Evolutionary conservation across 2,888 invertebrate genomes (phyloP).

Genomic region (Cheiracanthium punctorium): DNA sequence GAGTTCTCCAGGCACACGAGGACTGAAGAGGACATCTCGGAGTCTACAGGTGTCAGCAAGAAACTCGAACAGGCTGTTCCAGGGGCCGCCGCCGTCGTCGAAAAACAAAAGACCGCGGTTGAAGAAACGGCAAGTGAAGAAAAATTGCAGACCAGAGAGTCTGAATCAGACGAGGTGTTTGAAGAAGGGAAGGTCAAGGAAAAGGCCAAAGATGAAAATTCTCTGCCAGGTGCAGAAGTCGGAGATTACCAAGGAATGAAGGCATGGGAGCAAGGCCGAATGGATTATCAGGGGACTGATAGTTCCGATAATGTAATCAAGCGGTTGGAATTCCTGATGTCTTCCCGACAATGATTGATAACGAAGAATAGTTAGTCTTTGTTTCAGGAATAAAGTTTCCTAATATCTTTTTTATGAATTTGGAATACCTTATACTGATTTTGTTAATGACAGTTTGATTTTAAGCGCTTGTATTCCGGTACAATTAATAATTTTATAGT

Average conservation of each 20-base stretch:
- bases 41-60: background rate
- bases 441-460: too few species aligned
- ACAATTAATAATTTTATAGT: too few species aligned
- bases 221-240: slow-evolving; percentile 59
- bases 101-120: background rate
- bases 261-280: slow-evolving; percentile 85
- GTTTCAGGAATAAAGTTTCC: too few species aligned
- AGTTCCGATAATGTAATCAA: slow-evolving; percentile 97
- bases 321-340: slow-evolving; percentile 75
- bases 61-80: too few species aligned
- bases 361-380: too few species aligned
- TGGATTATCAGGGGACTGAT: slow-evolving; percentile 96
- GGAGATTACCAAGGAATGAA: slow-evolving; percentile 70
- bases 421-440: too few species aligned
- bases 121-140: background rate
- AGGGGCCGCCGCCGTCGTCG: background rate
- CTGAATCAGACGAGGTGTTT: background rate
- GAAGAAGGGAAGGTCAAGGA: background rate
- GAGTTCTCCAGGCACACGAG: slow-evolving; percentile 7
- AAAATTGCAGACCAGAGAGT: background rate
- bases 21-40: background rate
- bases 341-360: too few species aligned
- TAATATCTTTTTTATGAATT: too few species aligned
- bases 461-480: too few species aligned
- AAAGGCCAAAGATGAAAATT: slow-evolving; percentile 14